These are phyloP conservation scores for Numenius phaeopus DNA, from an alignment of 2,797 vertebrate genomes.

Conservation along the genomic window DNA sequence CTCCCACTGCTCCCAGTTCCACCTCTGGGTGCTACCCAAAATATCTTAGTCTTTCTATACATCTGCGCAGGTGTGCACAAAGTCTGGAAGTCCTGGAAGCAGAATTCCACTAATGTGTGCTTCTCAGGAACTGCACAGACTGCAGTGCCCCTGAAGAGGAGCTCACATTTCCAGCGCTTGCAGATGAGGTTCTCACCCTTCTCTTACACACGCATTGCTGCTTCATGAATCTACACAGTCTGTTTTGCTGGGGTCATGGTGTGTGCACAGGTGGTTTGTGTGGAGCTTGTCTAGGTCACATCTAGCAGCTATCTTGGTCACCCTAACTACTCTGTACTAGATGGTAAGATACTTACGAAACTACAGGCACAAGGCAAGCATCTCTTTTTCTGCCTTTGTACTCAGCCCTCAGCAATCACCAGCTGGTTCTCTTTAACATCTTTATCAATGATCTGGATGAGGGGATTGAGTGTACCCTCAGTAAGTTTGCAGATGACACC, in stretches of 20 bases:
- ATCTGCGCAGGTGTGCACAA: background rate
- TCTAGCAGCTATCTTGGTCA: background rate
- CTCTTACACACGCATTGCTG: background rate
- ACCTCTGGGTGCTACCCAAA: background rate
- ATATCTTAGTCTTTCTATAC: background rate
- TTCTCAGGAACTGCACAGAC: background rate
- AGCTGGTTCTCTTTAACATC: no score
- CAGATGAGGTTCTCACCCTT: background rate
- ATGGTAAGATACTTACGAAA: background rate
- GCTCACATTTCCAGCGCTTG: background rate
- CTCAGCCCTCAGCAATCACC: background rate
- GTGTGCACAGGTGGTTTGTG: accelerated
- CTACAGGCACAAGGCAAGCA: background rate
- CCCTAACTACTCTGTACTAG: background rate
- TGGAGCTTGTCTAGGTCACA: background rate
- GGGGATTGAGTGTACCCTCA: no score
- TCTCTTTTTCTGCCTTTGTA: background rate
- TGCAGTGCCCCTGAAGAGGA: background rate
- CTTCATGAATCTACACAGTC: background rate
- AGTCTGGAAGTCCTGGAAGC: background rate
- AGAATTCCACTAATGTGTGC: background rate
- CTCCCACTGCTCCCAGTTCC: background rate
- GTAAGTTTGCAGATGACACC: no score
- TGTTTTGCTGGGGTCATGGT: background rate
- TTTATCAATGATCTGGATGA: no score